Evolutionary conservation across 2,888 invertebrate genomes (phyloP), one percentile per base, ranked within the genome.

Genomic region (Chloromyia formosa): DNA sequence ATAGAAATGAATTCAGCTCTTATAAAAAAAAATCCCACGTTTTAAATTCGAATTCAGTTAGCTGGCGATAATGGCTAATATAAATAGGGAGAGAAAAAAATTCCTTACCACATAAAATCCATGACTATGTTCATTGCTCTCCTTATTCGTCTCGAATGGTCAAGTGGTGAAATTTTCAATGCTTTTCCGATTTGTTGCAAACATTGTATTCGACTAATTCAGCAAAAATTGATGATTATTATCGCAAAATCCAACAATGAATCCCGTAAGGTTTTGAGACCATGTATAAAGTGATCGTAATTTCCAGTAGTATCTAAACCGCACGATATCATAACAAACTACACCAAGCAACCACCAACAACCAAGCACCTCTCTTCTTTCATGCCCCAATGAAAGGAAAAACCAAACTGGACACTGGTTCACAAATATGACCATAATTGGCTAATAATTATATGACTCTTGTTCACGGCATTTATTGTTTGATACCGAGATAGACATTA

Each of bases 341-440:
- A 35, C 27, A 35, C 27, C 3, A 35, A 35, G 27, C 27, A 4
- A 35, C 27, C 7, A 35, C 27, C 27, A 35, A 35, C 27, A 35
- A 35, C 27, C 27, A 35, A 35, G 27, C 27, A 35, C 27, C 27
- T 35, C 27, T 35, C 7, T 7, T 4, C 22, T 18, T 12, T 20
- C 18, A 4, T 20, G 20, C 18, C 53, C 53, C 14, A 56, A 20
- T 56, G 56, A 16, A 56, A 56, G 56, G 10, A 56, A 56, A n/a
- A 53, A 53, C 53, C 16, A 16, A 18, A 16, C 22, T 56, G 56
- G 18, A 56, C 22, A 10, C 66, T 49, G 49, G 66, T 66, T 66
- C 49, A 35, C 66, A 27, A 66, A 66, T 66, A 66, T 66, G 66
- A 7, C 66, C 66, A 66, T 66, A 66, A 66, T 66, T 66, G 66